A percentile compares a stretch with the other conserved stretches of the same genome.
These are phyloP conservation scores for Pseudolycoriella hygida DNA, from an alignment of 2,888 invertebrate species.

Conservation along the genomic window DNA sequence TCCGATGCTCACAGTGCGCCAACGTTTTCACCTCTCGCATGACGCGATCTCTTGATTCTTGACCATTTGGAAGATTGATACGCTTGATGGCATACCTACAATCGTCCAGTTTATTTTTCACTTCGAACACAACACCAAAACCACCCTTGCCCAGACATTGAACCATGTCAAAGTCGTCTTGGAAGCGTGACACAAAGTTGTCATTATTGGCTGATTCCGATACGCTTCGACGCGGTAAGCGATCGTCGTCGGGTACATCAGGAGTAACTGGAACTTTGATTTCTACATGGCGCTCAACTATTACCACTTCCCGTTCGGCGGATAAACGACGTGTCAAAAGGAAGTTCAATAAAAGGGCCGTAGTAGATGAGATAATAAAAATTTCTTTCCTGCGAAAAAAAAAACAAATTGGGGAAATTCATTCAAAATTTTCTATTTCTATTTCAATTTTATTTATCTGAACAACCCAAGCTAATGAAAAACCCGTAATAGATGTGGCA, in stretches of 20 bases:
- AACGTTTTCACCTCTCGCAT: constrained; percentile 88
- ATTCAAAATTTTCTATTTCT: no score
- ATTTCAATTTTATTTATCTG: no score
- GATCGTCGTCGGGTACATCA: constrained; percentile 12
- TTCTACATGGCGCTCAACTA: constrained; percentile 27
- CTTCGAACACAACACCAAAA: constrained; percentile 93
- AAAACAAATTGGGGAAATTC: constrained; percentile 2
- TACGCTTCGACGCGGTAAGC: constrained; percentile 13
- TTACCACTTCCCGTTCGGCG: constrained; percentile 18
- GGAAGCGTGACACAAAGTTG: constrained; percentile 43
- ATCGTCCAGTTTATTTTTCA: constrained; percentile 83
- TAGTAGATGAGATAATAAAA: constrained; percentile 51
- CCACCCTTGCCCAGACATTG: constrained; percentile 77
- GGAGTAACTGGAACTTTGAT: constrained; percentile 12
- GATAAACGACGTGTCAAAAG: constrained; percentile 35
- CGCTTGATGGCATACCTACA: constrained; percentile 90
- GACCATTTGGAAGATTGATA: constrained; percentile 70
- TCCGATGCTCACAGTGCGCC: constrained; percentile 84
- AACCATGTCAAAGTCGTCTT: constrained; percentile 68
- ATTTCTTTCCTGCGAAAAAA: constrained; percentile 50
- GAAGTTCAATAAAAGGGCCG: constrained; percentile 51
- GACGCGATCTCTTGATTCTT: constrained; percentile 68
- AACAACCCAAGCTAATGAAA: no score
- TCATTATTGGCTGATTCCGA: constrained; percentile 20
- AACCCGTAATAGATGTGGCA: no score